Conservation (phyloP, 2,113 vertebrate genomes). For the Pristiophorus japonicus region DNA sequence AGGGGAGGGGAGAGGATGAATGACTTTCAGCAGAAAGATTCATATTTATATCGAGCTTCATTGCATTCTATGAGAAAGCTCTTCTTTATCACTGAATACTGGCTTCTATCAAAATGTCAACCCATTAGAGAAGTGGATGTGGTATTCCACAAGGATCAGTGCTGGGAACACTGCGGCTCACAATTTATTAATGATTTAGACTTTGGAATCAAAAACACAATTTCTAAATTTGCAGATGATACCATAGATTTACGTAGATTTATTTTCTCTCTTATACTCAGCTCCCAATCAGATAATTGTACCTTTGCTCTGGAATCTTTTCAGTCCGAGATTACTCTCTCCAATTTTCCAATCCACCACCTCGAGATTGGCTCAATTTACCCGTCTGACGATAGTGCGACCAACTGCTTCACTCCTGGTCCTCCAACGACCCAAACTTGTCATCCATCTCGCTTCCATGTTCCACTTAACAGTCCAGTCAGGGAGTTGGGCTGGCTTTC, state of each 20-base stretch:
- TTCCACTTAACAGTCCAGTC: background rate
- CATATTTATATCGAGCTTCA: background rate
- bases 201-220: no score
- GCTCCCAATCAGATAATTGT: background rate
- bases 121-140: no score
- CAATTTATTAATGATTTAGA: no score
- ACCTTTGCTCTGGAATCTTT: background rate
- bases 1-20: no score
- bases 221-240: no score
- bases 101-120: conserved; percentile 15
- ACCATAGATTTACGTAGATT: background rate
- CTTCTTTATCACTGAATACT: background rate
- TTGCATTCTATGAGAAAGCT: background rate
- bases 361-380: background rate
- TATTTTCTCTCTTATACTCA: background rate
- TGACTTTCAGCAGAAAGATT: background rate
- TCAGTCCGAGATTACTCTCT: background rate
- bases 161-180: no score
- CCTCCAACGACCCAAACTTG: background rate
- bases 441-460: background rate
- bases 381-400: no score
- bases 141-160: no score
- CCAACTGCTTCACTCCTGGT: background rate
- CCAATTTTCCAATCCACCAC: background rate
- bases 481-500: background rate